A percentile compares a stretch with the other conserved stretches of the same genome.
These are phyloP conservation scores for Lasioglossum vierecki DNA, from an alignment of 2,888 invertebrate genomes.

Conservation along the genomic window DNA sequence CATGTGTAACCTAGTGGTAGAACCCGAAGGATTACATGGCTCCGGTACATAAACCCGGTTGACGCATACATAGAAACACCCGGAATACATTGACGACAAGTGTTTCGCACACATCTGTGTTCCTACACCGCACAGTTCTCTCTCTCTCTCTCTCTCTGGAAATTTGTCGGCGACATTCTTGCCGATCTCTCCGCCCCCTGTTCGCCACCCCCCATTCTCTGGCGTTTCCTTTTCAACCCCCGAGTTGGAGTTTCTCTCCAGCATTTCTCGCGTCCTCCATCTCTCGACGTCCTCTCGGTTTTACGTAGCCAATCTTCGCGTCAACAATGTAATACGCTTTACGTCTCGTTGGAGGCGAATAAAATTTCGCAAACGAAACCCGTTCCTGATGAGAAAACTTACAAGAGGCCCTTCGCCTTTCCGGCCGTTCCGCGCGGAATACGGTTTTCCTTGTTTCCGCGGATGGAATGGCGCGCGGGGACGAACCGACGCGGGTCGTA, in stretches of 20 bases:
- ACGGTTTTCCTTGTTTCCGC: constrained; percentile 3
- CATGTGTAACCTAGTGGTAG: constrained; percentile 32
- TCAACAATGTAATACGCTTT: constrained; percentile 70
- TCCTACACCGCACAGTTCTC: constrained; percentile 10
- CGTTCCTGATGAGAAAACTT: constrained; percentile 63
- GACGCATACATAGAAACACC: constrained; percentile 35
- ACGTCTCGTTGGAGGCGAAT: constrained; percentile 62
- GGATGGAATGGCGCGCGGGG: neutral
- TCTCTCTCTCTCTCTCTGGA: constrained; percentile 32
- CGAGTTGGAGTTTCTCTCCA: neutral
- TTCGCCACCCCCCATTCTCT: neutral
- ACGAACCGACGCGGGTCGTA: neutral
- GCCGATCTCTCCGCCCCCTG: constrained; percentile 46
- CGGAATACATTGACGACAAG: constrained; percentile 44
- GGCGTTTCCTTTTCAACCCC: constrained; percentile 8
- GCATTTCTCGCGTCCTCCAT: neutral
- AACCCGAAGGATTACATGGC: constrained; percentile 57
- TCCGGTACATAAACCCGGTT: constrained; percentile 41
- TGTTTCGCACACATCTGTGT: constrained; percentile 39
- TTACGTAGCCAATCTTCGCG: constrained; percentile 71
- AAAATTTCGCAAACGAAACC: constrained; percentile 66
- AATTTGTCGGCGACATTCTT: constrained; percentile 64
- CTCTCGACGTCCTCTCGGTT: constrained; percentile 47
- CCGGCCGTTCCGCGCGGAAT: neutral
- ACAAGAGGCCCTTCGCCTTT: constrained; percentile 20